Percentiles rank a stretch among this genome's conserved stretches.
These are phyloP conservation scores for Anguilla anguilla DNA, from an alignment of 2,797 vertebrate genomes.

Conservation along the genomic window DNA sequence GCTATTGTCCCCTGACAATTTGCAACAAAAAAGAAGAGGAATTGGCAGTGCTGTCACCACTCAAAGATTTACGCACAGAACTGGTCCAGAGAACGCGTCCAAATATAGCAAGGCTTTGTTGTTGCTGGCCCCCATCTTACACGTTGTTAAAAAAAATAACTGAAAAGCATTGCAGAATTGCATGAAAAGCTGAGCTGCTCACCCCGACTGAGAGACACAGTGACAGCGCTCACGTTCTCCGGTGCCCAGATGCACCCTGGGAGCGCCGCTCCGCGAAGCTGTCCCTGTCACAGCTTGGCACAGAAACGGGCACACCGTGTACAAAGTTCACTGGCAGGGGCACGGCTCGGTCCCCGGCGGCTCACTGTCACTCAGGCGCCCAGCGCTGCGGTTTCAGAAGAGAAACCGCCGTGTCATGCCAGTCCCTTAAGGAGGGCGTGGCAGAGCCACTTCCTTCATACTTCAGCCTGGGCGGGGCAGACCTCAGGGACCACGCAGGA, in stretches of 20 bases:
- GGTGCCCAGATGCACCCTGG: not conserved
- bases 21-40: not conserved
- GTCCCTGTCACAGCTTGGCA: not conserved
- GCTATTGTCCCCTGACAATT: not conserved
- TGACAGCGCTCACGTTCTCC: not conserved
- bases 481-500: not conserved
- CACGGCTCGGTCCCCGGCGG: not conserved
- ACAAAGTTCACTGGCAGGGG: not conserved
- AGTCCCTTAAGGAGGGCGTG: not conserved
- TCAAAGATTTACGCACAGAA: not conserved
- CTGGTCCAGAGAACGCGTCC: not conserved
- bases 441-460: not conserved
- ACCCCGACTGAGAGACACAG: not conserved
- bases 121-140: not conserved
- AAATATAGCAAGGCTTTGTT: conserved; percentile 10
- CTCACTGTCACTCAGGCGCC: not conserved
- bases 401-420: not conserved
- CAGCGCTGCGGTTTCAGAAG: not conserved
- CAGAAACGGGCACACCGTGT: not conserved
- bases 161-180: not conserved
- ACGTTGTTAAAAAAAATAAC: not conserved
- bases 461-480: not conserved
- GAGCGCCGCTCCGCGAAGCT: not conserved
- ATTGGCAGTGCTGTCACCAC: not conserved
- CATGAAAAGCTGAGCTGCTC: not conserved